Conservation (phyloP, 2,888 invertebrate species). For the Drosophila pullipes region DNA sequence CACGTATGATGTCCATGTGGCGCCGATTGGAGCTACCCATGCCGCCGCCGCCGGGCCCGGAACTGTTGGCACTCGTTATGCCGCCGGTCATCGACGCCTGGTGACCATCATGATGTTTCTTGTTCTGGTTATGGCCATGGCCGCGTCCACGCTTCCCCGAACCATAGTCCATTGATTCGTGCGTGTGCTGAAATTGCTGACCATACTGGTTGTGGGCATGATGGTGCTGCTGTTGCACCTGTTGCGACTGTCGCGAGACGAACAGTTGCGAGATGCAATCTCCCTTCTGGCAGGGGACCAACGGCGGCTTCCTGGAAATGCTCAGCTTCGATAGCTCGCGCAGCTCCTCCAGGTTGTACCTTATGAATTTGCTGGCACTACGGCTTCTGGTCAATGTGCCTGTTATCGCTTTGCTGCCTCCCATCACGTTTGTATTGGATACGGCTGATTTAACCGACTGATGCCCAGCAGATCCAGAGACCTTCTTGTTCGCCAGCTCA, state of each 20-base stretch:
- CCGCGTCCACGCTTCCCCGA: conserved; percentile 73
- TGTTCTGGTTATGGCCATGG: conserved; percentile 55
- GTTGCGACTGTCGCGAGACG: conserved; percentile 70
- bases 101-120: conserved; percentile 73
- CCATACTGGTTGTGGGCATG: conserved; percentile 66
- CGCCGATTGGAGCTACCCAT: conserved; percentile 59
- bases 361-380: conserved; percentile 32
- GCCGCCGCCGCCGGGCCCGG: conserved; percentile 29
- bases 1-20: conserved; percentile 81
- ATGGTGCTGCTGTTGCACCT: conserved; percentile 58
- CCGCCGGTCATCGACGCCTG: conserved; percentile 59
- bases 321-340: conserved; percentile 68
- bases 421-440: conserved; percentile 5
- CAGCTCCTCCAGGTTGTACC: conserved; percentile 76
- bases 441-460: conserved; percentile 4
- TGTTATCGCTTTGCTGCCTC: conserved; percentile 16
- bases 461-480: conserved; percentile 27
- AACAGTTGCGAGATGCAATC: conserved; percentile 80
- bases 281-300: conserved; percentile 79
- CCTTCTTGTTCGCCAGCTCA: conserved; percentile 33
- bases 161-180: conserved; percentile 77
- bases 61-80: conserved; percentile 30
- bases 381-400: conserved; percentile 10
- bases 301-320: conserved; percentile 74
- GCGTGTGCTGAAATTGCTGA: conserved; percentile 81